Percentiles rank a stretch among this genome's conserved stretches.
These are phyloP conservation scores for Apis florea DNA, from an alignment of 1,140 invertebrate species.

Conservation along the genomic window DNA sequence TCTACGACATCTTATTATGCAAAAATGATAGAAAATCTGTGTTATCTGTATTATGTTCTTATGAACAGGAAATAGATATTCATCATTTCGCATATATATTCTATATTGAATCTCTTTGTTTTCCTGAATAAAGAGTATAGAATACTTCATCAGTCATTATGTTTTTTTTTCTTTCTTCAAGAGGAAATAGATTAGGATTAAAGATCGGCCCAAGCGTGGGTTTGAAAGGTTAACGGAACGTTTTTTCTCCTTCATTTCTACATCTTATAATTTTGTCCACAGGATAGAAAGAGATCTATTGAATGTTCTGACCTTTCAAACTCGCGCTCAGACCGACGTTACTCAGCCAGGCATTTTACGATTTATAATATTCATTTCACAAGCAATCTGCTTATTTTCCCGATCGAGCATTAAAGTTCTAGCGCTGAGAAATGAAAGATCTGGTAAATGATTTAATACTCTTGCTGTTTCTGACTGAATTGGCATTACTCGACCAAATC, in stretches of 20 bases:
- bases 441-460: slow-evolving; percentile 77
- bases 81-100: background rate
- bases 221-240: slow-evolving; percentile 49
- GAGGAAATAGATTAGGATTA: slow-evolving; percentile 11
- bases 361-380: slow-evolving; percentile 78
- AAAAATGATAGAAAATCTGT: background rate
- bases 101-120: background rate
- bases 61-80: background rate
- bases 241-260: slow-evolving; percentile 36
- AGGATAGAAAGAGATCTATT: slow-evolving; percentile 21
- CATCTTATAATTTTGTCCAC: slow-evolving; percentile 27
- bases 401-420: slow-evolving; percentile 77
- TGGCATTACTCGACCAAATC: slow-evolving; percentile 73
- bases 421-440: slow-evolving; percentile 77
- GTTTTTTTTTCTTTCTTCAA: background rate
- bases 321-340: slow-evolving; percentile 79
- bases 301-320: slow-evolving; percentile 67
- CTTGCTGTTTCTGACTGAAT: slow-evolving; percentile 73
- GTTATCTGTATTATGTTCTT: background rate
- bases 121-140: slow-evolving; percentile 7
- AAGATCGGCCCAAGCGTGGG: slow-evolving; percentile 44
- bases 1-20: background rate
- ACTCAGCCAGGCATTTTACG: slow-evolving; percentile 80
- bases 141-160: slow-evolving; percentile 32
- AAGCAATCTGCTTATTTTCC: slow-evolving; percentile 76